A percentile compares a stretch with the other conserved stretches of the same genome.
phyloP scores from a whole-genome alignment of 2,888 invertebrate species.

The Drosophila ustulata region DNA sequence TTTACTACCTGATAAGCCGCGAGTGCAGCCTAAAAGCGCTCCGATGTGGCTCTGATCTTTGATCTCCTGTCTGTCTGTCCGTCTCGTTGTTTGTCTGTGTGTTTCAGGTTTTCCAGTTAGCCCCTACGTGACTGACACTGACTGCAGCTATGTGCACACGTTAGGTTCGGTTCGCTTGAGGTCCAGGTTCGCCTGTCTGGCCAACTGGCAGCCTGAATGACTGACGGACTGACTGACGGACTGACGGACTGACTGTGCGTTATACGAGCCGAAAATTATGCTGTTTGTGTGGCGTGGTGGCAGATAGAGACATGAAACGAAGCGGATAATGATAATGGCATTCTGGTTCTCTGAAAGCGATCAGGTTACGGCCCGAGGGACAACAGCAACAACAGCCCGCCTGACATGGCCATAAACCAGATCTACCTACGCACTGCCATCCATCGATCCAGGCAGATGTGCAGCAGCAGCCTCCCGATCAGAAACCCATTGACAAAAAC shows the following conservation, averaged over 20 bases:
- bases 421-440: conserved; percentile 63
- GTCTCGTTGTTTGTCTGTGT: conserved; percentile 25
- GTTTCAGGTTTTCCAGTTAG: conserved; percentile 34
- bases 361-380: conserved; percentile 69
- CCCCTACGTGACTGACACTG: conserved; percentile 75
- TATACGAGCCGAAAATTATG: conserved; percentile 75
- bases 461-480: conserved; percentile 40
- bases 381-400: background rate
- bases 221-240: conserved; percentile 1
- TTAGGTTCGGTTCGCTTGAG: conserved; percentile 6
- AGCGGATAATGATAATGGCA: conserved; percentile 79
- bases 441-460: conserved; percentile 58
- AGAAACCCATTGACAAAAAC: conserved; percentile 46
- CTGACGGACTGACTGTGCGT: conserved; percentile 52
- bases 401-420: conserved; percentile 29
- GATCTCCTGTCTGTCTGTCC: conserved; percentile 64
- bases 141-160: conserved; percentile 4
- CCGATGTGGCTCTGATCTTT: conserved; percentile 67
- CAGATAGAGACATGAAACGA: conserved; percentile 76
- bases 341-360: conserved; percentile 72
- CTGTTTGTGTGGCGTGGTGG: conserved; percentile 57
- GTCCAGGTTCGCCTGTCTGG: conserved; percentile 5
- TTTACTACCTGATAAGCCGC: conserved; percentile 76
- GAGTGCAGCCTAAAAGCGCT: conserved; percentile 50
- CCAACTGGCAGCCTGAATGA: conserved; percentile 9